A percentile compares a stretch with the other conserved stretches of the same genome.
Conservation (phyloP, 2,888 invertebrate species). For the Sclerodermus sp. region DNA sequence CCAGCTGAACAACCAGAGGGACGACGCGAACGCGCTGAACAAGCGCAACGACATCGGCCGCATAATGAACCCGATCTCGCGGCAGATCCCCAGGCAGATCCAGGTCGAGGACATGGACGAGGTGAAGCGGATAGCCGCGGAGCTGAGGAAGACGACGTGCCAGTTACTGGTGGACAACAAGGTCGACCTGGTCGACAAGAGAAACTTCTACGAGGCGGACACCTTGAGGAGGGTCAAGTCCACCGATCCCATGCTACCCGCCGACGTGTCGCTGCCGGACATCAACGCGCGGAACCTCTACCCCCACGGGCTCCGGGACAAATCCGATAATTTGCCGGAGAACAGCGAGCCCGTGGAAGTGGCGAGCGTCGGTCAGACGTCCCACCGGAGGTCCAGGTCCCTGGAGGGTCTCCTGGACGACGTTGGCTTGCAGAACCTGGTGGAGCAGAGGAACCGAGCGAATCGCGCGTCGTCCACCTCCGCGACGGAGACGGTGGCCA, state of each 20-base stretch:
- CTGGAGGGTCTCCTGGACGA: conserved; percentile 65
- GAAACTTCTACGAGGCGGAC: conserved; percentile 73
- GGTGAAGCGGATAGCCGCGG: conserved; percentile 50
- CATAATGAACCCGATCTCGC: conserved; percentile 70
- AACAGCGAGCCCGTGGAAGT: conserved; percentile 9
- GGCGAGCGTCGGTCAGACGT: conserved; percentile 25
- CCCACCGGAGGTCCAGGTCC: conserved; percentile 62
- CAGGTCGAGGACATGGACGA: conserved; percentile 50
- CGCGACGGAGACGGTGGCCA: conserved; percentile 16
- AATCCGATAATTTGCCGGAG: conserved; percentile 37
- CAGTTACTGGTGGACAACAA: conserved; percentile 51
- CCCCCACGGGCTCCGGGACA: conserved; percentile 54
- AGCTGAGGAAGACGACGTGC: conserved; percentile 50
- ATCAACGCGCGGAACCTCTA: conserved; percentile 51
- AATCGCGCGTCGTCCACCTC: conserved; percentile 25
- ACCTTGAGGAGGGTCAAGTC: conserved; percentile 61
- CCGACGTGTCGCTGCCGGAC: conserved; percentile 43
- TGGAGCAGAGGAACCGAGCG: conserved; percentile 42
- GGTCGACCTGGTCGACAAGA: conserved; percentile 63
- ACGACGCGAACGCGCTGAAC: conserved; percentile 61
- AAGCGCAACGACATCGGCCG: conserved; percentile 67
- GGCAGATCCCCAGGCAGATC: conserved; percentile 45
- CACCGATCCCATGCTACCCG: conserved; percentile 46
- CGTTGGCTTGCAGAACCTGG: conserved; percentile 49
- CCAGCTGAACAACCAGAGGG: conserved; percentile 74